Base-by-base conservation (phyloP, 2,797 vertebrate genomes). In the Gouania willdenowi region DNA sequence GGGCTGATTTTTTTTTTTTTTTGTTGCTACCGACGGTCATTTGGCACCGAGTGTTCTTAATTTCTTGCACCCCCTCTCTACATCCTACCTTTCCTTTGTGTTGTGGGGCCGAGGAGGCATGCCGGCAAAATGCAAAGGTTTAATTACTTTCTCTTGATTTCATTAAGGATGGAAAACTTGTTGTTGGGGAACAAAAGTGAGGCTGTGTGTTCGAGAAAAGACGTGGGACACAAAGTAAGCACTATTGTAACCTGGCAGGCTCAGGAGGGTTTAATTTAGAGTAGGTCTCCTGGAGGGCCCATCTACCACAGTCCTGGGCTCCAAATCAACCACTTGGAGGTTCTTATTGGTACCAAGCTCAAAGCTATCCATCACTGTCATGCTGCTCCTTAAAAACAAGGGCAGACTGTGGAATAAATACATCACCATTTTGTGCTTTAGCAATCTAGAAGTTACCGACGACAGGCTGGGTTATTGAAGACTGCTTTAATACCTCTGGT, bases 81-180 rank as follows among this genome's bases (percentile, higher is more conserved):
- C 73, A 64, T 58, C 62, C 47, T 74, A 83, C 77, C 68, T 81
- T 86, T 87, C 65, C 78, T 85, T 86, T 85, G 75, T 80, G 67
- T 67, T 52, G 37, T 14, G 57, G 64, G 75, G 75, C 56, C 51
- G 64, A 61, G 52, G 32, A 64, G 66, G 77, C 83, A 63, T 76
- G 78, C 77, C 71, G 75, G 79, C 58, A 39, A 82, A 85, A 83
- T 61, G 79, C 77, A 79, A 80, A 82, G 83, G 70, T 87, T 89
- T 91, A 87, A 91, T 91, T 88, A 89, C 79, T 86, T 90, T 90
- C 75, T 82, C 82, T 83, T 83, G 87, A 89, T 89, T 88, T 89
- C 87, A 89, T 90, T 85, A 85, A 87, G 74, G 69, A 79, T 71
- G 63, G 76, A 78, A 87, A 89, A 85, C 60, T 75, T 79, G 60